These are phyloP conservation scores for Botrylloides violaceus DNA, from an alignment of 23 tunicate species.

Conservation along the genomic window DNA sequence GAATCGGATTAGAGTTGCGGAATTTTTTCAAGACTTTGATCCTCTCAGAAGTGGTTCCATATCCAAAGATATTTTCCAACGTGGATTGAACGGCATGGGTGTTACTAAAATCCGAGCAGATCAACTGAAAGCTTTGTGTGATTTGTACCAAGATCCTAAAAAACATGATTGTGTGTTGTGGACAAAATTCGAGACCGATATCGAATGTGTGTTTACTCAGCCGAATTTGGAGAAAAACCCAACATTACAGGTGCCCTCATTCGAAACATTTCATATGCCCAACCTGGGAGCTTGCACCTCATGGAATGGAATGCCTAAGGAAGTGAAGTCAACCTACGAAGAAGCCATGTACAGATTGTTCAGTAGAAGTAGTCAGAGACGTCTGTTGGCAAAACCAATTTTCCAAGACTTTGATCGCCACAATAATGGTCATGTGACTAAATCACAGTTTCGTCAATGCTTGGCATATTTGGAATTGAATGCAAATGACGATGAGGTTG, in stretches of 20 bases:
- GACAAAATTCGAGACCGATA: constrained; percentile 48
- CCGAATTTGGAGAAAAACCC: constrained; percentile 80
- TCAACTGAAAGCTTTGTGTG: constrained; percentile 37
- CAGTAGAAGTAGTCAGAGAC: constrained; percentile 44
- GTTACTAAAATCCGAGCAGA: constrained; percentile 51
- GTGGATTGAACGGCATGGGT: constrained; percentile 76
- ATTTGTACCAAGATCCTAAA: constrained; percentile 41
- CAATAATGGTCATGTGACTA: constrained; percentile 87
- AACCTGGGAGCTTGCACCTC: constrained; percentile 49
- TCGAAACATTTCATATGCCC: constrained; percentile 52
- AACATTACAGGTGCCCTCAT: constrained; percentile 36
- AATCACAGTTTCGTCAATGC: constrained; percentile 67
- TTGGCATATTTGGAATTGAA: constrained; percentile 51
- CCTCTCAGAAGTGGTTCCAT: constrained; percentile 70
- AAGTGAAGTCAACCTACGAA: constrained; percentile 22
- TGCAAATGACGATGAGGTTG: constrained; percentile 73
- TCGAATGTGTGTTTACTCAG: constrained; percentile 66
- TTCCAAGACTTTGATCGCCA: constrained; percentile 92
- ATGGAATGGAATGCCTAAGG: constrained; percentile 25
- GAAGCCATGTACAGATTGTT: constrained; percentile 72
- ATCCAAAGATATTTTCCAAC: constrained; percentile 44
- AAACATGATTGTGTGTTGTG: constrained; percentile 54
- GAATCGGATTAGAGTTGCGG: constrained; percentile 54
- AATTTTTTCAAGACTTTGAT: constrained; percentile 82
- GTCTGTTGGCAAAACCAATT: constrained; percentile 75